Evolutionary conservation across 2,113 vertebrate species (phyloP).

Genomic region (Syngnathus typhle): DNA sequence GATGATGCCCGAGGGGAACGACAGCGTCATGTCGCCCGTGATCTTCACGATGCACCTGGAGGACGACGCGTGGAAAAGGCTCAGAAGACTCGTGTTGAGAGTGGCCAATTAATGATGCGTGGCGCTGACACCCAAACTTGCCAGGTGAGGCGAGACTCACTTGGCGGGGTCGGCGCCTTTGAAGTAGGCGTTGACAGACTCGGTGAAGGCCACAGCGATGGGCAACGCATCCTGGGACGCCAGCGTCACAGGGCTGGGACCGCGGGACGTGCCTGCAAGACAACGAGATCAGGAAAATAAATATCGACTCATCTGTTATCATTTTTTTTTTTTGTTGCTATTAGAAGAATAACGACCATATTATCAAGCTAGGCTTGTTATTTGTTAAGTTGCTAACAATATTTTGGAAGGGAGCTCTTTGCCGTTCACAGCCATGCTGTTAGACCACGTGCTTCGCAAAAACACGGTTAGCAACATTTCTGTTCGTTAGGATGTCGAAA

Average conservation of each 20-base stretch:
- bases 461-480: too few relatives aligned
- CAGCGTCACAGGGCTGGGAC: conserved; percentile 93
- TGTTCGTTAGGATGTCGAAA: not conserved
- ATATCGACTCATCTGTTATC: too few relatives aligned
- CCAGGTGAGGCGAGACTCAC: conserved; percentile 72
- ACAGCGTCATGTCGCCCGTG: conserved; percentile 94
- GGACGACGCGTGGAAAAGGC: not conserved
- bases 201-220: conserved; percentile 93
- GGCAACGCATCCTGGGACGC: conserved; percentile 89
- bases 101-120: too few relatives aligned
- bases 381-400: too few relatives aligned
- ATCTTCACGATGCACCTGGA: conserved; percentile 96
- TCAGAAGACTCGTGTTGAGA: not conserved
- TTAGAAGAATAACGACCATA: too few relatives aligned
- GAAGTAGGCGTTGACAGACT: conserved; percentile 98
- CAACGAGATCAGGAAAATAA: conserved; percentile 32
- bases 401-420: too few relatives aligned
- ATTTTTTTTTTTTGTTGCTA: too few relatives aligned
- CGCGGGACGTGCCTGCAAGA: conserved; percentile 88
- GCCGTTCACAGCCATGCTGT: too few relatives aligned
- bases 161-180: conserved; percentile 97
- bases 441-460: too few relatives aligned
- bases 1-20: conserved; percentile 94
- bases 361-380: too few relatives aligned
- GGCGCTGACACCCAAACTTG: too few relatives aligned